A percentile compares a stretch with the other conserved stretches of the same genome.
Conservation (phyloP, 2,888 invertebrate genomes). For the Syritta pipiens region DNA sequence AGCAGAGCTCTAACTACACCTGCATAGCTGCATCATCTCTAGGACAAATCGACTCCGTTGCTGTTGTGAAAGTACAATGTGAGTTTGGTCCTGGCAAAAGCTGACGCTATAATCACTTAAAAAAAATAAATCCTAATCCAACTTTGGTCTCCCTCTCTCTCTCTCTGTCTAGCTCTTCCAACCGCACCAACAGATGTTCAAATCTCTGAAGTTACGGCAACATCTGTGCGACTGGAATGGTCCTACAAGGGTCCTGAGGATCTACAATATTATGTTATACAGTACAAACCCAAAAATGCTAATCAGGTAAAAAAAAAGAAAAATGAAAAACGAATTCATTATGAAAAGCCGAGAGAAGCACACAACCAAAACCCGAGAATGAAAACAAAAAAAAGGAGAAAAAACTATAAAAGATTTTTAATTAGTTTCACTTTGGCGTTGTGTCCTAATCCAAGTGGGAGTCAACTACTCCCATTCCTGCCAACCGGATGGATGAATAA, state of each 20-base stretch:
- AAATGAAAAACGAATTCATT: too few relatives aligned
- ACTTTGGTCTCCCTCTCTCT: neutral
- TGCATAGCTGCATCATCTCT: slow-evolving; percentile 97
- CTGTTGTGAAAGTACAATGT: slow-evolving; percentile 98
- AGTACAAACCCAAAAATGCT: slow-evolving; percentile 96
- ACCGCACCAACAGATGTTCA: slow-evolving; percentile 93
- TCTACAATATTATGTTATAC: slow-evolving; percentile 96
- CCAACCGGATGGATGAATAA: slow-evolving; percentile 31
- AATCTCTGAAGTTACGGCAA: slow-evolving; percentile 95
- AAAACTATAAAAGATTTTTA: slow-evolving; percentile 48
- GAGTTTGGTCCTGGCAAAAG: slow-evolving; percentile 78
- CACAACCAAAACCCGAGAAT: too few relatives aligned
- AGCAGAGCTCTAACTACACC: slow-evolving; percentile 97
- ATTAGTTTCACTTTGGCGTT: slow-evolving; percentile 57
- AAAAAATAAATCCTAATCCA: neutral
- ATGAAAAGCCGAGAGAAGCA: slow-evolving; percentile 8
- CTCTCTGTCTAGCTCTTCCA: slow-evolving; percentile 86
- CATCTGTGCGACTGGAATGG: slow-evolving; percentile 96
- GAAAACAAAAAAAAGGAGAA: neutral
- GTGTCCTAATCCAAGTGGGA: too few relatives aligned
- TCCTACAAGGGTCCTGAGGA: slow-evolving; percentile 93
- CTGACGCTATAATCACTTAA: neutral
- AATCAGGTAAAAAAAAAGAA: slow-evolving; percentile 81
- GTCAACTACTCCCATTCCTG: too few relatives aligned
- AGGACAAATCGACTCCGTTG: slow-evolving; percentile 92